Conservation (phyloP, 2,888 invertebrate genomes). For the Patella depressa region DNA sequence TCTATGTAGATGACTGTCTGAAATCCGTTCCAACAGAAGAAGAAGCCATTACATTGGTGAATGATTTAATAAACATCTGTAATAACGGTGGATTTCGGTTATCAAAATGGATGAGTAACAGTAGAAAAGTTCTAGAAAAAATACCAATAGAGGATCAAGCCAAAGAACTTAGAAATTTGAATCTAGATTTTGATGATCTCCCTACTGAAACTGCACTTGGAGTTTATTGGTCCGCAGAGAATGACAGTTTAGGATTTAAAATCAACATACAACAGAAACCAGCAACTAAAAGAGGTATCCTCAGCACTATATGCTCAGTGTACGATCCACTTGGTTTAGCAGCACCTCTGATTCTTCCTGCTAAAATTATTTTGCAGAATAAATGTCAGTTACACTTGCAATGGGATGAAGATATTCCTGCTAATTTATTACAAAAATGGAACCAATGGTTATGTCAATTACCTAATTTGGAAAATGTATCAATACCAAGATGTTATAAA, state of each 20-base stretch:
- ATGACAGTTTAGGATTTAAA: neutral
- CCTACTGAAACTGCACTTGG: constrained; percentile 17
- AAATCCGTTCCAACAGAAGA: constrained; percentile 11
- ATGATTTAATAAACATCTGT: neutral
- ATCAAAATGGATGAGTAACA: constrained; percentile 17
- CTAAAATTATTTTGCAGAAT: constrained; percentile 14
- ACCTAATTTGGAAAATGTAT: neutral
- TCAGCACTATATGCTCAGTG: neutral
- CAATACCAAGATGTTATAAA: neutral
- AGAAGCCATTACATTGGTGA: neutral
- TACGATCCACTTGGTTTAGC: neutral
- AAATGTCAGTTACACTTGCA: neutral
- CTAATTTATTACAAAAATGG: neutral
- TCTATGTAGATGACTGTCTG: constrained; percentile 29
- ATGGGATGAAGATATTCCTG: constrained; percentile 2
- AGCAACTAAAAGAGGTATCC: neutral
- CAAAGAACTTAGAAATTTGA: constrained; percentile 8
- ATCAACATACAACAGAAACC: neutral
- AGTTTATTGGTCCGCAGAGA: constrained; percentile 14
- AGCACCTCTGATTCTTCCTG: neutral
- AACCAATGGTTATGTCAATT: neutral
- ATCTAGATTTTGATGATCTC: neutral
- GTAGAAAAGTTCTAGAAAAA: neutral
- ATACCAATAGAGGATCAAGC: constrained; percentile 20
- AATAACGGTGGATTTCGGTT: constrained; percentile 25